Evolutionary conservation across 2,113 vertebrate genomes (phyloP).

Genomic region (Laticauda laticaudata): DNA sequence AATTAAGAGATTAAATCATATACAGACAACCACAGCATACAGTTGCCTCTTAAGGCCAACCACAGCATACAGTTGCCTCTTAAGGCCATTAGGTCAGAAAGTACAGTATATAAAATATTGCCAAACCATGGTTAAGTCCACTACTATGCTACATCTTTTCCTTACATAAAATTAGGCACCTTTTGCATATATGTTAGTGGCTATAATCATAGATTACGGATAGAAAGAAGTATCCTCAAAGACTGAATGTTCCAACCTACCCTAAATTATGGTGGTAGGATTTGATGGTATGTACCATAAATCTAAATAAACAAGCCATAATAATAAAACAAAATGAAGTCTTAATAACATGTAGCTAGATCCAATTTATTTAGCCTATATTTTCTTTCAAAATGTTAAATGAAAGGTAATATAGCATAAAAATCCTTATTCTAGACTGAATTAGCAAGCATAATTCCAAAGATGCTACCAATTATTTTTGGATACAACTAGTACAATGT

Average conservation of each 20-base stretch:
- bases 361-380: slow-evolving; percentile 24
- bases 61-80: not conserved
- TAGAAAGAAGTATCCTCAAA: not conserved
- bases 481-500: slow-evolving; percentile 61
- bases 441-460: slow-evolving; percentile 64
- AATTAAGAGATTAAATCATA: not conserved
- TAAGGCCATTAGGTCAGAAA: not conserved
- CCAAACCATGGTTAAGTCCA: not conserved
- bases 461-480: slow-evolving; percentile 57
- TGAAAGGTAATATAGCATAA: slow-evolving; percentile 36
- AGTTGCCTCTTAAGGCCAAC: not conserved
- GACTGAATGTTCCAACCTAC: not conserved
- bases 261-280: not conserved
- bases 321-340: slow-evolving; percentile 39
- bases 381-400: slow-evolving; percentile 6
- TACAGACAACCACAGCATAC: not conserved
- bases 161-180: not conserved
- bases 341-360: slow-evolving; percentile 1
- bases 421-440: slow-evolving; percentile 46
- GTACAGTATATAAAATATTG: not conserved
- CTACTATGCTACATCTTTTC: not conserved
- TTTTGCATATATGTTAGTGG: not conserved
- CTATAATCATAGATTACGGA: not conserved
- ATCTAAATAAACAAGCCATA: not conserved
- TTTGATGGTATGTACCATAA: not conserved